Conservation (phyloP, 2,113 vertebrate species). For the Actinemys pallida region DNA sequence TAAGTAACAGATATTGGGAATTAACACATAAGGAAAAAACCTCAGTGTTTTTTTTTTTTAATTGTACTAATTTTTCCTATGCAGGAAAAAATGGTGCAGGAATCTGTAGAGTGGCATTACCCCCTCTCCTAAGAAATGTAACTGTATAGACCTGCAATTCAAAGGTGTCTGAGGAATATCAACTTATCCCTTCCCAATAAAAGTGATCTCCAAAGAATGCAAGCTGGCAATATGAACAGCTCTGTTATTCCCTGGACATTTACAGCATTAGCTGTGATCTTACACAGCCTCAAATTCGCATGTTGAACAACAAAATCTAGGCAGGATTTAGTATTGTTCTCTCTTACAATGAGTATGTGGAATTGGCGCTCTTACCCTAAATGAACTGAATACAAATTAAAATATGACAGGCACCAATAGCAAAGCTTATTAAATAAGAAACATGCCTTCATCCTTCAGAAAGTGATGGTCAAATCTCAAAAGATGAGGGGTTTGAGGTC, state of each 20-base stretch:
- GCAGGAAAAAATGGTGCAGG: neutral
- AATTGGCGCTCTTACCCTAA: neutral
- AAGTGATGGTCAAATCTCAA: neutral
- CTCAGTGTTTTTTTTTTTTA: constrained; percentile 72
- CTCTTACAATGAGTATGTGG: neutral
- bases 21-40: constrained; percentile 37
- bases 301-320: neutral
- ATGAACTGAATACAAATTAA: neutral
- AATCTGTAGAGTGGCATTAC: neutral
- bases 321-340: neutral
- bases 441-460: neutral
- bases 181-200: neutral
- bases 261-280: neutral
- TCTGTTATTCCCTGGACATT: neutral
- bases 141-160: neutral
- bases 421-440: neutral
- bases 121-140: neutral
- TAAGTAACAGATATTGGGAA: constrained; percentile 51
- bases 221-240: neutral
- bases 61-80: constrained; percentile 56
- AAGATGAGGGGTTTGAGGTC: neutral
- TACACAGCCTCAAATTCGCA: neutral
- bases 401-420: neutral
- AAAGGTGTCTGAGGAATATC: neutral
- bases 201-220: neutral